phyloP scores from a whole-genome alignment of 2,888 invertebrate genomes.

The Drosophila quasianomalipes region DNA sequence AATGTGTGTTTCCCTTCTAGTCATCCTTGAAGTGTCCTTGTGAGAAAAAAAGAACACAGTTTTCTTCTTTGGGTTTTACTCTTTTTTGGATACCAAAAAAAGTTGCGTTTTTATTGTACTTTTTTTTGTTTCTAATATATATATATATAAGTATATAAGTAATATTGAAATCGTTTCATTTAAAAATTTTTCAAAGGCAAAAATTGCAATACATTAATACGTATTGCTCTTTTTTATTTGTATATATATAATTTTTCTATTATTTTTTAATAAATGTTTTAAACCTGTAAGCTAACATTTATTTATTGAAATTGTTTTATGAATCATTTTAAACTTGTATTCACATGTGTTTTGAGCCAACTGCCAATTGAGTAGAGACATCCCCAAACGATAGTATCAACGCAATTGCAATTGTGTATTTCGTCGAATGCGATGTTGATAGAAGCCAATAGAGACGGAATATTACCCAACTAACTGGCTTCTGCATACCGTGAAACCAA shows the following conservation, averaged over 20 bases:
- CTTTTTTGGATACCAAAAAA: constrained; percentile 77
- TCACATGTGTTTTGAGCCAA: background rate
- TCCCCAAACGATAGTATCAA: background rate
- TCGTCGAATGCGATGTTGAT: background rate
- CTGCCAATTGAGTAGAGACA: background rate
- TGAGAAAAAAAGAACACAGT: background rate
- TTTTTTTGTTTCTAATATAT: constrained; percentile 55
- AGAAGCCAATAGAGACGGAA: no score
- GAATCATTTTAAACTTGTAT: background rate
- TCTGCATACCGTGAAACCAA: background rate
- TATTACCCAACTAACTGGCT: background rate
- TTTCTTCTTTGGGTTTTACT: constrained; percentile 53
- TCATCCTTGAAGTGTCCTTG: background rate
- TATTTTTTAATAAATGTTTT: background rate
- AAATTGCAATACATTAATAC: constrained; percentile 56
- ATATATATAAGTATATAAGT: constrained; percentile 46
- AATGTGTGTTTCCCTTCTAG: background rate
- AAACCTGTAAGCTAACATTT: background rate
- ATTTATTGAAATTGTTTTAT: background rate
- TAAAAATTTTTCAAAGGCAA: constrained; percentile 74
- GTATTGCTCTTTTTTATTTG: background rate
- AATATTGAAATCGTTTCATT: constrained; percentile 68
- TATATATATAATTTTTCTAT: background rate
- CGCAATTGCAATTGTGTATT: background rate
- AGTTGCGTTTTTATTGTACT: constrained; percentile 71